phyloP scores from a whole-genome alignment of 2,113 vertebrate species.

The Callorhinus ursinus region DNA sequence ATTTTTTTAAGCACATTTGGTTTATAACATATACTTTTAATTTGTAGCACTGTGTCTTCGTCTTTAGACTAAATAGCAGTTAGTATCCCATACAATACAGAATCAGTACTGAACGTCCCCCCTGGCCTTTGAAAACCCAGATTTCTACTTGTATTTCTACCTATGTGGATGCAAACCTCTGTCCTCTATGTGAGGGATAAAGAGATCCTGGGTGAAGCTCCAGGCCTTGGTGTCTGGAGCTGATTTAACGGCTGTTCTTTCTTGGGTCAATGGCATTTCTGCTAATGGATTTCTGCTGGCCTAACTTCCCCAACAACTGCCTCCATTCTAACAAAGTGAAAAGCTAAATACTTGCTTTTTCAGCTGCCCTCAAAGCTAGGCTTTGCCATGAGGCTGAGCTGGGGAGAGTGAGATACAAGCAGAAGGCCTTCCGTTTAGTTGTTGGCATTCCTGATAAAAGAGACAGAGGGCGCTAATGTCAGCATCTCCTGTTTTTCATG shows the following conservation, averaged over 20 bases:
- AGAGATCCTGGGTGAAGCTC: not conserved
- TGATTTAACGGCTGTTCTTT: not conserved
- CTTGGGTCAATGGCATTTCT: not conserved
- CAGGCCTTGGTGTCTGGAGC: not conserved
- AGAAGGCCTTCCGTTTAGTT: not conserved
- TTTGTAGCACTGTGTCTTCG: not conserved
- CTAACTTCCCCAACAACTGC: not conserved
- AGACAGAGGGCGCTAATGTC: not conserved
- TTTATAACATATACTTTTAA: not conserved
- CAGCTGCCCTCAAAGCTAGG: not conserved
- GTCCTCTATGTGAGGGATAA: not conserved
- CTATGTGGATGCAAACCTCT: not conserved
- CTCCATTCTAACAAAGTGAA: not conserved
- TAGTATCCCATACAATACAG: not conserved
- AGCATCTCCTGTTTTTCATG: not conserved
- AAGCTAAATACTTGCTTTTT: not conserved
- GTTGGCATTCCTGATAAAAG: constrained; percentile 8
- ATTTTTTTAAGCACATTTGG: not conserved
- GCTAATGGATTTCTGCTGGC: not conserved
- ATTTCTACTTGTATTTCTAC: not conserved
- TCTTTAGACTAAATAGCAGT: not conserved
- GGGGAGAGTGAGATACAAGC: not conserved
- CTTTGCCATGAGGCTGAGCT: not conserved
- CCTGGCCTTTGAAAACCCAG: not conserved
- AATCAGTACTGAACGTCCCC: not conserved